phyloP scores from a whole-genome alignment of 2,113 vertebrate species.

The Regulus satrapa region DNA sequence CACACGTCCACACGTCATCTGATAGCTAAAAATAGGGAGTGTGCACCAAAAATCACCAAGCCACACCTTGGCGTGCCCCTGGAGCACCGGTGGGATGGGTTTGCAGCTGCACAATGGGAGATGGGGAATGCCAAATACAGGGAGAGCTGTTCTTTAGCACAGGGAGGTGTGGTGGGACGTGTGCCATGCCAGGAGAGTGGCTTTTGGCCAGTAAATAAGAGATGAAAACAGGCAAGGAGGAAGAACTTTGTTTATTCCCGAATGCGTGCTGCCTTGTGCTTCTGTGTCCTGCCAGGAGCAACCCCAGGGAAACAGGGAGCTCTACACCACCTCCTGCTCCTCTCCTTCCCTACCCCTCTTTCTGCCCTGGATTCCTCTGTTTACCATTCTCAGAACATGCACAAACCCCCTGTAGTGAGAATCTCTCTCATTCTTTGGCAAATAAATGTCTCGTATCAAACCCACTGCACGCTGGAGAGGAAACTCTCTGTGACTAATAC shows the following conservation, averaged over 20 bases:
- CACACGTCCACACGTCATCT: not conserved
- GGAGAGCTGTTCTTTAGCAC: not conserved
- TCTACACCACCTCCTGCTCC: not conserved
- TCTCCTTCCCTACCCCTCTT: not conserved
- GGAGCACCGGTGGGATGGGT: not conserved
- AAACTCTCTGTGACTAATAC: not conserved
- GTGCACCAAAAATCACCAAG: not conserved
- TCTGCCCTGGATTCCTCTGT: not conserved
- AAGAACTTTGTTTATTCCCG: not conserved
- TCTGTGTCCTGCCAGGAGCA: not conserved
- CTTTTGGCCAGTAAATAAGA: not conserved
- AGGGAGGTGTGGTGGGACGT: not conserved
- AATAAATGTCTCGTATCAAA: not conserved
- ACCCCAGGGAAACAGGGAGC: not conserved
- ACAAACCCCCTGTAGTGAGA: not conserved
- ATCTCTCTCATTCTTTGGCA: not conserved
- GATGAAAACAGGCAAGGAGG: not conserved
- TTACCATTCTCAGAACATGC: not conserved
- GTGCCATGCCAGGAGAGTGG: rapidly evolving
- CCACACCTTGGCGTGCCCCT: not conserved
- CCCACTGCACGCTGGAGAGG: not conserved
- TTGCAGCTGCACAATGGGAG: slow-evolving; percentile 9
- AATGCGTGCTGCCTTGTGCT: rapidly evolving
- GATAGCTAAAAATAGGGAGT: slow-evolving; percentile 14
- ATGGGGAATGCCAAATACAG: slow-evolving; percentile 22